Percentiles rank a stretch among this genome's conserved stretches.
Conservation (phyloP, 2,797 vertebrate genomes). For the Acipenser transmontanus region DNA sequence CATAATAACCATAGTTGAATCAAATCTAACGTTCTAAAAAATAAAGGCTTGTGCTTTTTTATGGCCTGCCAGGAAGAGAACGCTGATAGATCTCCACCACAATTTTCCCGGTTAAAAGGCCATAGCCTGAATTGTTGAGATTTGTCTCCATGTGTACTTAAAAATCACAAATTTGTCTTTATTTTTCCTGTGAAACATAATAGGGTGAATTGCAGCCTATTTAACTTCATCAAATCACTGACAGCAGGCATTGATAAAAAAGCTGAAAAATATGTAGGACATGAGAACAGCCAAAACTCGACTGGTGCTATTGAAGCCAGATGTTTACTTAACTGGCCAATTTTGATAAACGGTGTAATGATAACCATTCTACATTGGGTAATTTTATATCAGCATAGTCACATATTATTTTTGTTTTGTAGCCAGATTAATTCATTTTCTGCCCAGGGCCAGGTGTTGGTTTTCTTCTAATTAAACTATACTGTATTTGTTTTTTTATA, state of each 20-base stretch:
- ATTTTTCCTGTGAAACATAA: conserved; percentile 50
- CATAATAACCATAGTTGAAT: no score
- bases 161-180: conserved; percentile 33
- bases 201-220: conserved; percentile 61
- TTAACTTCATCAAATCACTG: conserved; percentile 73
- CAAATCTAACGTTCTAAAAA: no score
- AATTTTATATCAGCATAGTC: conserved; percentile 58
- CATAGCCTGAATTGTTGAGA: neutral
- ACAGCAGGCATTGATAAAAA: conserved; percentile 57
- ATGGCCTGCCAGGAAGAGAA: neutral
- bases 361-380: conserved; percentile 62
- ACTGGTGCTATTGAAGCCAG: conserved; percentile 69
- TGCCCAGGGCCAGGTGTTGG: conserved; percentile 49
- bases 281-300: conserved; percentile 64
- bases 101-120: neutral
- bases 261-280: conserved; percentile 58
- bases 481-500: conserved; percentile 1
- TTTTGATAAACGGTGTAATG: conserved; percentile 69
- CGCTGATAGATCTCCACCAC: neutral
- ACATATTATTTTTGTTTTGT: conserved; percentile 53
- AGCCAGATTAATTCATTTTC: conserved; percentile 50
- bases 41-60: neutral
- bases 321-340: conserved; percentile 70
- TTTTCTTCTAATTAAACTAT: conserved; percentile 1
- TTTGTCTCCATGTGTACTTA: neutral